A percentile compares a stretch with the other conserved stretches of the same genome.
Conservation (phyloP, 2,888 invertebrate genomes). For the Drosophila phalerata region DNA sequence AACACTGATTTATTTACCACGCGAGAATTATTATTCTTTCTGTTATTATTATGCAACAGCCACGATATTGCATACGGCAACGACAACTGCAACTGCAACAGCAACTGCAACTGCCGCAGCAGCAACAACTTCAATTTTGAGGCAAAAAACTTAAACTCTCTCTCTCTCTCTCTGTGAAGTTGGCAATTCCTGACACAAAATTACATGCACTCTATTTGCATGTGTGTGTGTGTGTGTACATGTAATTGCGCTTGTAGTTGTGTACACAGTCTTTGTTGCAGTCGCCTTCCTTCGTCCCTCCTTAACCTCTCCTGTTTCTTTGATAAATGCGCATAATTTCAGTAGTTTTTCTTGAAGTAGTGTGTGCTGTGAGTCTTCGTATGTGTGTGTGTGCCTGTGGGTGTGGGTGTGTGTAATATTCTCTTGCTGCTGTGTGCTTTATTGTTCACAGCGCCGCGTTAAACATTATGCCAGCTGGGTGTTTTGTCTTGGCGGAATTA, state of each 20-base stretch:
- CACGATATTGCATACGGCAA: neutral
- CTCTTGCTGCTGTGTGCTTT: constrained; percentile 62
- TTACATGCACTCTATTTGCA: constrained; percentile 64
- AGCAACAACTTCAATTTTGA: constrained; percentile 21
- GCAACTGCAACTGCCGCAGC: constrained; percentile 22
- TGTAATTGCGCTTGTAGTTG: constrained; percentile 69
- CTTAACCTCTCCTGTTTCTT: constrained; percentile 43
- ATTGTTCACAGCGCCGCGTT: constrained; percentile 77
- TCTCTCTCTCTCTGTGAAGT: constrained; percentile 38
- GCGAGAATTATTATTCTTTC: constrained; percentile 44
- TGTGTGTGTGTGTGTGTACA: constrained; percentile 24
- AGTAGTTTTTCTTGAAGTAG: constrained; percentile 71
- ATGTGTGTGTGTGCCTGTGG: neutral
- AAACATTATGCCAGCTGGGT: constrained; percentile 73
- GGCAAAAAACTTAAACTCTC: constrained; percentile 26
- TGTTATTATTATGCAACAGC: constrained; percentile 40
- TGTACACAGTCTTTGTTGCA: constrained; percentile 37
- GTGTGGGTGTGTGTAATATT: constrained; percentile 45
- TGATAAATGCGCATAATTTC: constrained; percentile 81
- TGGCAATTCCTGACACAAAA: constrained; percentile 74
- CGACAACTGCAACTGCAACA: constrained; percentile 4
- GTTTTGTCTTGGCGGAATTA: constrained; percentile 75
- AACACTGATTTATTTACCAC: constrained; percentile 66
- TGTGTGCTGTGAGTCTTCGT: constrained; percentile 21
- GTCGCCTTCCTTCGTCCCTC: neutral